Evolutionary conservation across 1,140 invertebrate species (phyloP), one percentile per base, ranked within the genome.

Genomic region (Palaemon carinicauda): DNA sequence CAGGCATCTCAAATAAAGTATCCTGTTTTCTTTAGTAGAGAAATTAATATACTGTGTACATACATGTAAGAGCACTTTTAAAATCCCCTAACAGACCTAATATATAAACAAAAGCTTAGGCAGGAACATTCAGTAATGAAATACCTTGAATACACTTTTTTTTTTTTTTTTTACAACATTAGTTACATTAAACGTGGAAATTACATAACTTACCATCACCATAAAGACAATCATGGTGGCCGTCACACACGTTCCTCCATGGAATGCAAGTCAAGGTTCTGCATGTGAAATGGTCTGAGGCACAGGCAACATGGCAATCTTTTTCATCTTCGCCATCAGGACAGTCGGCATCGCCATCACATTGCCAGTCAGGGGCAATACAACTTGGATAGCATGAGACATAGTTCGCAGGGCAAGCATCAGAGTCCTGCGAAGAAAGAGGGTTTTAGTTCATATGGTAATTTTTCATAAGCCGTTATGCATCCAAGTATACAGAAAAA

Each of bases 191-290:
- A 17, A 52, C 27, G 7, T 50, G 56, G 14, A 7, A n/a, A 2
- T 17, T 21, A 51, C 65, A 33, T 15, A 1, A 78, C 78, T 73
- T 54, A 89, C 98, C 97, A n/a, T 94, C 95, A 82, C 94, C 94
- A 90, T 98, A 96, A 90, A 94, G 95, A 91, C 97, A 98, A 91
- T 98, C 97, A 75, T 93, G 92, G 54, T 94, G 91, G 1, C 95
- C 96, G 91, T 98, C 96, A 91, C 97, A 98, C 0, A 96, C 93
- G 95, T 96, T 96, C 71, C 92, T 91, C 10, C 91, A 91, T 88
- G 94, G 91, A 29, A 95, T 93, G 89, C 95, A 96, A 12, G 33
- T 60, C 51, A 94, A 94, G 90, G 95, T 95, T 21, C 93, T 90
- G 27, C 87, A 89, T 0, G 80, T 84, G 73, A 65, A 89, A 24